Evolutionary conservation across 2,797 vertebrate species (phyloP).

Genomic region (Masticophis lateralis): DNA sequence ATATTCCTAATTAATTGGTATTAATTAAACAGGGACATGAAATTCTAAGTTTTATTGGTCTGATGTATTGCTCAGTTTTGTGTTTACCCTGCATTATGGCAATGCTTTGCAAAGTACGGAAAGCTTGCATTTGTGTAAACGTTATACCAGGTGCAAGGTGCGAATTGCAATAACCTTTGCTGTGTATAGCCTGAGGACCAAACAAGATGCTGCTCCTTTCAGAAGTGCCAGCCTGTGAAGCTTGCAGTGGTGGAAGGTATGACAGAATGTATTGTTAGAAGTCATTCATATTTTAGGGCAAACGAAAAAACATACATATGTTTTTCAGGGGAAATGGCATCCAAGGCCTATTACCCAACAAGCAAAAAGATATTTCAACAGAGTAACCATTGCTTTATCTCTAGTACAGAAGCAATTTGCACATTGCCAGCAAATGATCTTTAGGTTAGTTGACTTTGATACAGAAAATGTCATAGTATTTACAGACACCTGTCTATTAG

Average conservation of each 20-base stretch:
- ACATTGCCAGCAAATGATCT: background rate
- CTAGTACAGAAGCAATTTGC: background rate
- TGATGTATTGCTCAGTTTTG: slow-evolving; percentile 27
- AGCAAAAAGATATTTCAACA: slow-evolving; percentile 20
- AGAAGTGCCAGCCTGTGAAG: slow-evolving; percentile 47
- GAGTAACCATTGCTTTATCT: slow-evolving; percentile 49
- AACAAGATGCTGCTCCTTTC: slow-evolving; percentile 29
- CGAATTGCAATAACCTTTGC: slow-evolving; percentile 36
- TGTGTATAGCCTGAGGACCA: slow-evolving; percentile 52
- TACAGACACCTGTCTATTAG: slow-evolving; percentile 40
- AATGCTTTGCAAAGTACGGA: slow-evolving; percentile 45
- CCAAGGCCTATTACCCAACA: slow-evolving; percentile 23
- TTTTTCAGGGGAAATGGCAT: slow-evolving; percentile 28
- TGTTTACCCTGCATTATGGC: slow-evolving; percentile 34
- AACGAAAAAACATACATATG: background rate
- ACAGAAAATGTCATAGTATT: slow-evolving; percentile 37
- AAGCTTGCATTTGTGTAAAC: slow-evolving; percentile 26
- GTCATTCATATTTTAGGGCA: slow-evolving; percentile 35
- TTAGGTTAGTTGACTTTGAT: slow-evolving; percentile 14
- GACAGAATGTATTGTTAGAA: slow-evolving; percentile 18
- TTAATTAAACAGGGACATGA: slow-evolving; percentile 24
- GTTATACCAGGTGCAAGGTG: slow-evolving; percentile 24
- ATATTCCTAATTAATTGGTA: background rate
- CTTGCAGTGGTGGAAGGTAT: slow-evolving; percentile 31
- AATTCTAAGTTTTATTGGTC: slow-evolving; percentile 21